Percentiles rank a stretch among this genome's conserved stretches.
phyloP scores from a whole-genome alignment of 2,888 invertebrate species.

The Phyllotreta striolata region DNA sequence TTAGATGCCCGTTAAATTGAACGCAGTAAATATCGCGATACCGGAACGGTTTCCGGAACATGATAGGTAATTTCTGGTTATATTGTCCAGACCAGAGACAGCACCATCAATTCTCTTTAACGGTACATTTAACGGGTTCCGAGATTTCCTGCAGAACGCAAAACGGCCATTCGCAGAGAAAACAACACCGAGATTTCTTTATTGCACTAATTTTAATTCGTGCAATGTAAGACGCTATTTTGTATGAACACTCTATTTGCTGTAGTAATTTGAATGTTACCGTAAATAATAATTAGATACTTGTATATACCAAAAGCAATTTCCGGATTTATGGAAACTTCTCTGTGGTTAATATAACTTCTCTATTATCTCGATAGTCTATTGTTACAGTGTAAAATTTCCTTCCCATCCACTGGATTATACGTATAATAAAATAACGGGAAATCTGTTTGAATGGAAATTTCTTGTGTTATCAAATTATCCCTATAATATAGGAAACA shows the following conservation, averaged over 20 bases:
- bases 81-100: slow-evolving; percentile 20
- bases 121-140: slow-evolving; percentile 27
- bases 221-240: too few relatives aligned
- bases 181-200: background rate
- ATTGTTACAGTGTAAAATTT: too few relatives aligned
- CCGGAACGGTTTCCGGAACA: slow-evolving; percentile 14
- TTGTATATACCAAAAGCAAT: too few relatives aligned
- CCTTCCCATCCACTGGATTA: too few relatives aligned
- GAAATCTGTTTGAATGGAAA: background rate
- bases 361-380: too few relatives aligned
- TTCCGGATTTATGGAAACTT: too few relatives aligned
- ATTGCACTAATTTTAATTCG: background rate
- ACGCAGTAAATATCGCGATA: slow-evolving; percentile 16
- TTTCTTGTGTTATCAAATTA: slow-evolving; percentile 1
- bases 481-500: too few relatives aligned
- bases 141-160: slow-evolving; percentile 5
- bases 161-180: background rate
- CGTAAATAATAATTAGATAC: too few relatives aligned
- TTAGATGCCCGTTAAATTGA: slow-evolving; percentile 6
- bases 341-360: too few relatives aligned
- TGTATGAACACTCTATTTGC: too few relatives aligned
- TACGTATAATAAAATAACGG: background rate
- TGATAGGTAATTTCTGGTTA: slow-evolving; percentile 26
- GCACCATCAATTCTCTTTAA: slow-evolving; percentile 20
- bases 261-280: too few relatives aligned